Conservation (phyloP, 2,797 vertebrate species). For the Xiphophorus birchmanni region DNA sequence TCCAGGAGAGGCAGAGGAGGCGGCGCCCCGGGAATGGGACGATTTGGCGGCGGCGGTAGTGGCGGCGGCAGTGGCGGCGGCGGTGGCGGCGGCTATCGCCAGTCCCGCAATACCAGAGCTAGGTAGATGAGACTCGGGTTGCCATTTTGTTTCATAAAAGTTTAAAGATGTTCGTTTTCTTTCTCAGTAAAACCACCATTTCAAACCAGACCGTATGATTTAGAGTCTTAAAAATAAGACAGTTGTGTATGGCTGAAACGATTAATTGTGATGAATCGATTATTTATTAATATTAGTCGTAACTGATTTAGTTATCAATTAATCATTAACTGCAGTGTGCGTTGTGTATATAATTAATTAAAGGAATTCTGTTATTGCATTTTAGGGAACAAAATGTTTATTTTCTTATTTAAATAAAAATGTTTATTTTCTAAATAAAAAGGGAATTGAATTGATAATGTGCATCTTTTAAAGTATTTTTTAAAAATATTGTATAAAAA, state of each 20-base stretch:
- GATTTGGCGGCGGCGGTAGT: background rate
- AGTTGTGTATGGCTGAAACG: background rate
- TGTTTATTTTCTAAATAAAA: too few species aligned
- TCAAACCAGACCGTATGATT: background rate
- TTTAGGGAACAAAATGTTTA: too few species aligned
- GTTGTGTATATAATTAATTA: too few species aligned
- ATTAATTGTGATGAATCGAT: too few species aligned
- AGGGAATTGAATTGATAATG: too few species aligned
- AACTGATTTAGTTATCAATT: too few species aligned
- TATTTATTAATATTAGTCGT: too few species aligned
- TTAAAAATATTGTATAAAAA: too few species aligned
- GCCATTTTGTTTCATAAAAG: background rate
- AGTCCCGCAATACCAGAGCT: slow-evolving; percentile 86
- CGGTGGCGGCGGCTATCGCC: slow-evolving; percentile 86
- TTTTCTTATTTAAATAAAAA: too few species aligned
- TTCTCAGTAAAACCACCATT: background rate
- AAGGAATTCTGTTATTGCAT: too few species aligned
- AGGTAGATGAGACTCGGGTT: slow-evolving; percentile 72
- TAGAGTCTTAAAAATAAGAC: background rate
- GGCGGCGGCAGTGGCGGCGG: slow-evolving; percentile 68
- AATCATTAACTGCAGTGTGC: too few species aligned
- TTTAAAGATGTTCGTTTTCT: background rate
- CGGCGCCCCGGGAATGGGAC: slow-evolving; percentile 70
- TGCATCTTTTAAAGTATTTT: too few species aligned
- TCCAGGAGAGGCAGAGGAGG: slow-evolving; percentile 86